Evolutionary conservation across 2,797 vertebrate genomes (phyloP).

Genomic region (Emydoidea blandingii): DNA sequence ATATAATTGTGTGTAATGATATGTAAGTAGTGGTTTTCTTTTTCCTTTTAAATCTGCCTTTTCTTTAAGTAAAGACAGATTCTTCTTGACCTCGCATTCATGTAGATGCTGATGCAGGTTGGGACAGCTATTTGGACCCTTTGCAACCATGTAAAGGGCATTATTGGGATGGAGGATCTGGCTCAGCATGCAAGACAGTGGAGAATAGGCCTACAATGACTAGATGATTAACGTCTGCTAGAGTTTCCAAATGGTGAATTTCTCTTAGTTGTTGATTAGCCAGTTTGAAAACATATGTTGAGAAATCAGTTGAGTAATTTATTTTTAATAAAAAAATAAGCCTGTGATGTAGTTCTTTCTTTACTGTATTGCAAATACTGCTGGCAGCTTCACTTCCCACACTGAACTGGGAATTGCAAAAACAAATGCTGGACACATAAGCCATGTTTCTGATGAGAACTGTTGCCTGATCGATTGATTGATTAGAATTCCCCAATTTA

Average conservation of each 20-base stretch:
- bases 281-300: background rate
- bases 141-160: background rate
- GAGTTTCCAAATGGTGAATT: background rate
- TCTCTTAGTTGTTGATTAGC: background rate
- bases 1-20: background rate
- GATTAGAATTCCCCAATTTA: background rate
- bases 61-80: background rate
- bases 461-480: background rate
- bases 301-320: background rate
- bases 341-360: background rate
- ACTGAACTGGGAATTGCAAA: background rate
- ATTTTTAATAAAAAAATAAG: background rate
- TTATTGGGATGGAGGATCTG: background rate
- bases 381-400: background rate
- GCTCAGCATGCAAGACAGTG: background rate
- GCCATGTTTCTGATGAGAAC: background rate
- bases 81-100: background rate
- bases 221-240: background rate
- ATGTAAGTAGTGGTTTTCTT: background rate
- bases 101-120: background rate
- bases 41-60: background rate
- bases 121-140: background rate
- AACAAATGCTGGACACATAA: background rate
- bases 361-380: background rate
- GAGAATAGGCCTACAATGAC: fast-evolving